Conservation (phyloP, 2,888 invertebrate genomes). For the Cheilosia variabilis region DNA sequence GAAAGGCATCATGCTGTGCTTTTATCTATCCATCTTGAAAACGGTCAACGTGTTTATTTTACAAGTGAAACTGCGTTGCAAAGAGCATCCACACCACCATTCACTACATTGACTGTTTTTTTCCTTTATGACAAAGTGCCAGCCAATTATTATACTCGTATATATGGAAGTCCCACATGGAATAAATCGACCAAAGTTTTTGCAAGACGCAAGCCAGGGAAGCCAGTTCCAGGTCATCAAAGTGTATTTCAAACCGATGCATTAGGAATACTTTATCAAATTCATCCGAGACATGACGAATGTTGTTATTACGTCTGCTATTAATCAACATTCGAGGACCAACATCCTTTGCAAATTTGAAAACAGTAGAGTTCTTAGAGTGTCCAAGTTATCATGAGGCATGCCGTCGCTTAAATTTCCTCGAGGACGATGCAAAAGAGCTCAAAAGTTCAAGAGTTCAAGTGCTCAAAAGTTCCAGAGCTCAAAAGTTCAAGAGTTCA, state of each 20-base stretch:
- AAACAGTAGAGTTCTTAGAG: slow-evolving; percentile 80
- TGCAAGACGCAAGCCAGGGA: slow-evolving; percentile 1
- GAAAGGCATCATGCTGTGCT: no score
- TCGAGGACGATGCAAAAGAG: slow-evolving; percentile 78
- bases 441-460: no score
- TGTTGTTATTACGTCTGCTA: no score
- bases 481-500: no score
- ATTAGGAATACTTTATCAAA: slow-evolving; percentile 69
- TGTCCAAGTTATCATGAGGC: slow-evolving; percentile 80
- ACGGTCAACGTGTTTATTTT: not conserved
- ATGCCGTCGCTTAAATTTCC: slow-evolving; percentile 78
- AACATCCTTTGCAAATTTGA: slow-evolving; percentile 78
- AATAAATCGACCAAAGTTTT: slow-evolving; percentile 10
- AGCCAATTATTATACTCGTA: no score
- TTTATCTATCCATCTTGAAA: not conserved
- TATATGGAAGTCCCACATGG: slow-evolving; percentile 7
- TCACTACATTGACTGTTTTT: slow-evolving; percentile 12
- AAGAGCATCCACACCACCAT: not conserved
- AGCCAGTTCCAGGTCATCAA: not conserved
- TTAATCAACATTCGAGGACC: slow-evolving; percentile 74
- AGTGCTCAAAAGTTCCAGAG: no score
- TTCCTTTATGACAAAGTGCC: not conserved
- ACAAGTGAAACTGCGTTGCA: not conserved
- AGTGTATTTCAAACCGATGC: slow-evolving; percentile 31
- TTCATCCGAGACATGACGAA: no score